Percentiles rank a stretch among this genome's conserved stretches.
Conservation (phyloP, 2,797 vertebrate species). For the Phyllotis vaccarum region DNA sequence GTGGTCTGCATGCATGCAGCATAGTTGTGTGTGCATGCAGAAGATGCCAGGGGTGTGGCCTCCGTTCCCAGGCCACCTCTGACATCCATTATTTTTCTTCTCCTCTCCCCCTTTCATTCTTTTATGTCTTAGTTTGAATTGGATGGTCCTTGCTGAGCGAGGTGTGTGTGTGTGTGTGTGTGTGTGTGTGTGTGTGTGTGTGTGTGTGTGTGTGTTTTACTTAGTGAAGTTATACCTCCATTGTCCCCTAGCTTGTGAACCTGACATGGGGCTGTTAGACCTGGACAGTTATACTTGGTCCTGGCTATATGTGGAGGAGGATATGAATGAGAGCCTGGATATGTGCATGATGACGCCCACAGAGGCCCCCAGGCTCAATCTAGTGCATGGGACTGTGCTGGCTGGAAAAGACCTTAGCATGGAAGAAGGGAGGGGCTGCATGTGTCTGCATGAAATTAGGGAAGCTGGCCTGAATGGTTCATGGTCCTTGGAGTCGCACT, state of each 20-base stretch:
- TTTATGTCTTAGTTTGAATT: constrained; percentile 10
- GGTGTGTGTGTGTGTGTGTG: constrained; percentile 38
- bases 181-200: constrained; percentile 57
- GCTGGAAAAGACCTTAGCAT: background rate
- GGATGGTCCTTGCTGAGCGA: constrained; percentile 36
- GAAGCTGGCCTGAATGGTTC: background rate
- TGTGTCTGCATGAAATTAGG: constrained; percentile 51
- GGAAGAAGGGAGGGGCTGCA: background rate
- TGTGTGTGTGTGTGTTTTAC: constrained; percentile 49
- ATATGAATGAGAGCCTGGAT: background rate
- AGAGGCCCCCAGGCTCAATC: background rate
- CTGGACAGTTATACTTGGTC: constrained; percentile 13
- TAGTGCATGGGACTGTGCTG: constrained; percentile 43
- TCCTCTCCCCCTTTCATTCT: background rate
- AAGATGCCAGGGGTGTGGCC: background rate
- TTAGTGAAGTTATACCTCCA: constrained; percentile 28
- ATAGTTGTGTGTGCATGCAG: constrained; percentile 70
- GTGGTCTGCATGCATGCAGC: constrained; percentile 73
- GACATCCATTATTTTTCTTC: constrained; percentile 1
- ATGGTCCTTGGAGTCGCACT: background rate
- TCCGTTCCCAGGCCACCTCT: constrained; percentile 42
- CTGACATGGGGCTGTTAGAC: constrained; percentile 14
- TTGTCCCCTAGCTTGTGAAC: constrained; percentile 55
- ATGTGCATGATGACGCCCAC: constrained; percentile 37
- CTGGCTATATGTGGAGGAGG: constrained; percentile 48